Base-by-base conservation (phyloP, 30 jellyfish, hydroid and myxozoan genomes). In the Catostylus mosaicus region DNA sequence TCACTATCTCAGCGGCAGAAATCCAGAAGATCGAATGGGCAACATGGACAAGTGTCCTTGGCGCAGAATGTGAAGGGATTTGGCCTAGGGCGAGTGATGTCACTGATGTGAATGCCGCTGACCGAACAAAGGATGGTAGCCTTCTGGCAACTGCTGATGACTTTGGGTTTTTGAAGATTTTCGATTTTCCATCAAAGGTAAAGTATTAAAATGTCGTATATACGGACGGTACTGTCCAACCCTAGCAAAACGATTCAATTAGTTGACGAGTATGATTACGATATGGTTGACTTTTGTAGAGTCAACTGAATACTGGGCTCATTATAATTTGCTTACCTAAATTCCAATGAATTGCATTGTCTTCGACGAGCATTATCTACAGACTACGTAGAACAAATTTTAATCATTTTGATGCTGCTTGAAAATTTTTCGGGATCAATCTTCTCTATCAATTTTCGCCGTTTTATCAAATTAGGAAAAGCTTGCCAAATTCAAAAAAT, bases 11-110 rank as follows among this genome's bases (percentile, higher is more conserved):
- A 14, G 54, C 80, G 7, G 62, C 90, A 1, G 96, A 92, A 59
- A 33, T 80, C 36, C 86, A 71, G 57, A 92, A 74, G 38, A 64
- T 92, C 27, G 85, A 86, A 37, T 92, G 98, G 98, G 74, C 91
- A 18, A 59, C 98, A 7, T 92, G 98, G 98, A 92, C 98, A 40
- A 24, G 97, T 64, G 97, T 92, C 1, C 95, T 92, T 67, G 98
- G 98, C 23, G 68, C 70, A 30, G 86, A 80, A 34, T 92, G 98
- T 24, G 92, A 85, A 43, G 98, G 98, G 26, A 86, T 92, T 6
- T 92, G 98, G 98, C 95, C 98, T 24, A 96, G 97, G 68, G 89
- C 86, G 47, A 47, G 87, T 48, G 98, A 92, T 38, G 95, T 92
- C 74, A 85, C 98, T 4, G 98, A 92, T 61, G 83, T 92, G 4